Conservation (phyloP, 2,113 vertebrate genomes). For the Furnarius figulus region DNA sequence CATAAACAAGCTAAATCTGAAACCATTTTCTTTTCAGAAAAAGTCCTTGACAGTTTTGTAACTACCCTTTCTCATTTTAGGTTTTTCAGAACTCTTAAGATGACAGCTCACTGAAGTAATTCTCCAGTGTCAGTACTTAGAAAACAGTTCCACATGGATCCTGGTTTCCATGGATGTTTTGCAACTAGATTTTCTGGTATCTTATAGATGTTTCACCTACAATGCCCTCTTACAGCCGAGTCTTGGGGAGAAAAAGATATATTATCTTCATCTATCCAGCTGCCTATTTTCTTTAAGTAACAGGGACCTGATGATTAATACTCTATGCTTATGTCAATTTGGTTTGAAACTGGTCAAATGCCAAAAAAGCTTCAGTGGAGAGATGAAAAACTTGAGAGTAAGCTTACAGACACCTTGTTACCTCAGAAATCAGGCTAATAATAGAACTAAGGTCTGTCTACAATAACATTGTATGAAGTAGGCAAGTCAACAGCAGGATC, state of each 20-base stretch:
- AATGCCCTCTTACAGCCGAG: background rate
- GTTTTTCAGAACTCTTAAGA: background rate
- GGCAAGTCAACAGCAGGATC: background rate
- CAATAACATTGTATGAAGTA: background rate
- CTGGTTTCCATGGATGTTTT: background rate
- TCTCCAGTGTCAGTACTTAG: background rate
- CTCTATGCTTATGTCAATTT: background rate
- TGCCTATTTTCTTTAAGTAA: background rate
- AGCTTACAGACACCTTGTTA: background rate
- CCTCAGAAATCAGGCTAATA: background rate
- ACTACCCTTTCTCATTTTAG: background rate
- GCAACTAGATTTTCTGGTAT: background rate
- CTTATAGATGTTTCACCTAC: background rate
- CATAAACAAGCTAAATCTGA: background rate
- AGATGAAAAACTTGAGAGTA: background rate
- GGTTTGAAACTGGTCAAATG: background rate
- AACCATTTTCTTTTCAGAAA: background rate
- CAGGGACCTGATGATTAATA: background rate
- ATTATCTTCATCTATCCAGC: background rate
- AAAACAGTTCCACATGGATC: background rate
- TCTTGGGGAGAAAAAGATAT: background rate
- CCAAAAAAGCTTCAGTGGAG: background rate
- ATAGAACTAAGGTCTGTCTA: background rate
- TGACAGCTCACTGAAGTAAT: background rate
- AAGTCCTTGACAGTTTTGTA: background rate